A percentile compares a stretch with the other conserved stretches of the same genome.
Conservation (phyloP, 92 coral and sea anemone species). For the Umimayanthus chanpuru region DNA sequence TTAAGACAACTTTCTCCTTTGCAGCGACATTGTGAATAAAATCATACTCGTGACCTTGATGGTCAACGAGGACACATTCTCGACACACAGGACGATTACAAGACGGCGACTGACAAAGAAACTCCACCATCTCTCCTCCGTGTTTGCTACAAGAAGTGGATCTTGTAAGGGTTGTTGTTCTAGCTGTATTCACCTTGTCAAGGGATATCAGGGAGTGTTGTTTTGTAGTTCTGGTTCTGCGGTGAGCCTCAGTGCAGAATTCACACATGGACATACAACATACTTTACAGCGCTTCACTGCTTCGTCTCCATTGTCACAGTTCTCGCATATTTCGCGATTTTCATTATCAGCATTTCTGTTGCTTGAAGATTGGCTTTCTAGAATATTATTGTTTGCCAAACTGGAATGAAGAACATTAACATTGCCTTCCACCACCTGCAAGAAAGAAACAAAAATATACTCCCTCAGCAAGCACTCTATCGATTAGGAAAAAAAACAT, state of each 20-base stretch:
- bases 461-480: not conserved
- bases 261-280: conserved; percentile 49
- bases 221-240: conserved; percentile 39
- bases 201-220: conserved; percentile 14
- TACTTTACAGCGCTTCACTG: conserved; percentile 33
- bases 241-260: conserved; percentile 43
- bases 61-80: conserved; percentile 72
- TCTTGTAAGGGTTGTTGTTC: not conserved
- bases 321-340: conserved; percentile 31
- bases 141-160: conserved; percentile 37
- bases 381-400: conserved; percentile 7
- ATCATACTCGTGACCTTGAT: conserved; percentile 67
- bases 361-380: conserved; percentile 1
- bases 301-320: conserved; percentile 38
- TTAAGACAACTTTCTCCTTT: conserved; percentile 41
- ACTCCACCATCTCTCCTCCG: conserved; percentile 36
- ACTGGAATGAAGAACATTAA: conserved; percentile 17
- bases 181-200: conserved; percentile 30
- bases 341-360: not conserved
- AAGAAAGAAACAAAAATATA: not conserved
- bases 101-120: conserved; percentile 40
- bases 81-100: conserved; percentile 69
- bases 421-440: conserved; percentile 14
- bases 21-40: conserved; percentile 62
- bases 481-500: not conserved